Evolutionary conservation across 2,888 invertebrate species (phyloP), one percentile per base, ranked within the genome.

Genomic region (Uloborus plumipes): DNA sequence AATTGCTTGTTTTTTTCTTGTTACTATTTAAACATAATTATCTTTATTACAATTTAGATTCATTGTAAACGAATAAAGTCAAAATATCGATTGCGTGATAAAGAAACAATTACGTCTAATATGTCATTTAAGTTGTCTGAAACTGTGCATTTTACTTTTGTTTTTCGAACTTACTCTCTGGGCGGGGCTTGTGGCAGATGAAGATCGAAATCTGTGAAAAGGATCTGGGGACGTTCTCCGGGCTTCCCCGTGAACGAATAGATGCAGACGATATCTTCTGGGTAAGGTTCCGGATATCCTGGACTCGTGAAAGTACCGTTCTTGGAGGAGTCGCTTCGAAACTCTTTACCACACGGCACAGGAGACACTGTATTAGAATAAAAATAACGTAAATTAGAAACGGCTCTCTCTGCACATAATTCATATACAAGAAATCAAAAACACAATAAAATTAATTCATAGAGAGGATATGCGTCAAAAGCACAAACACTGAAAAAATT

Each of bases 231-330:
- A 87, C 95, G 91, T 89, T 98, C 96, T 86, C 93, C 93, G 73
- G 94, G 94, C 85, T 93, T 91, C 64, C 96, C 97, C 88, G 94
- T 93, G 89, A 97, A 97, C 88, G 96, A 95, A 90, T 95, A 97
- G 87, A 94, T 93, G 90, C 97, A 98, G 87, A 93, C 93, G 75
- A 94, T 93, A 87, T 93, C 92, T 39, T 93, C 90, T 67, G 95
- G 94, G 90, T 95, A 96, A 69, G 93, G 92, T 80, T 93, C 92
- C n/a, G 94, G 95, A 89, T 94, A 96, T 88, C 94, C 93, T 22
- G 95, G 95, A 73, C 95, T 95, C 64, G 93, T 93, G 86, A 97
- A 93, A 50, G 93, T 93, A 50, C 97, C 97, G 86, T 94, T 94
- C 90, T 94, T 95, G 78, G 92, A 92, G 71, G 92, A 92, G 87